Conservation (phyloP, 1,140 invertebrate species). For the Popillia japonica region DNA sequence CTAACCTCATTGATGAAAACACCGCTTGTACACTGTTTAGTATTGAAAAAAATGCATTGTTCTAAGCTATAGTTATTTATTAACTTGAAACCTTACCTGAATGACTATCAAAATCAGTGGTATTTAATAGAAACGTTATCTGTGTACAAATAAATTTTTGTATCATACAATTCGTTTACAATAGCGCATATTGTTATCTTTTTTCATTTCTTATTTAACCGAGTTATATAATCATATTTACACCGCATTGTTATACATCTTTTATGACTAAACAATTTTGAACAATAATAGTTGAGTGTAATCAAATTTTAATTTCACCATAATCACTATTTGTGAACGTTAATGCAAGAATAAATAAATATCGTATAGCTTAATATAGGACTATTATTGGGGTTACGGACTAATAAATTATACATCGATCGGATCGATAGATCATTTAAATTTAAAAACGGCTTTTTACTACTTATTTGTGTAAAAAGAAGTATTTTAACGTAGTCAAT, state of each 20-base stretch:
- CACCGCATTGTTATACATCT: slow-evolving; percentile 1
- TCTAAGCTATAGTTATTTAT: neutral
- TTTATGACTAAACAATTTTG: slow-evolving; percentile 12
- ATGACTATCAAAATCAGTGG: slow-evolving; percentile 25
- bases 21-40: slow-evolving; percentile 2
- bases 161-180: slow-evolving; percentile 18
- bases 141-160: neutral
- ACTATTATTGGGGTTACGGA: too few relatives aligned
- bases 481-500: too few relatives aligned
- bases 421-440: too few relatives aligned
- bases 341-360: too few relatives aligned
- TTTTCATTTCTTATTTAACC: slow-evolving; percentile 7
- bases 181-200: slow-evolving; percentile 17
- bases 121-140: slow-evolving; percentile 27
- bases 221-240: slow-evolving; percentile 22
- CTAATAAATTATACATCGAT: too few relatives aligned
- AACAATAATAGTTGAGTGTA: neutral
- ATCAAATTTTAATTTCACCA: neutral
- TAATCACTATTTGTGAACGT: too few relatives aligned
- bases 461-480: too few relatives aligned
- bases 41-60: neutral
- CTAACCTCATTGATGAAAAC: slow-evolving; percentile 38
- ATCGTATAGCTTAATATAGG: too few relatives aligned
- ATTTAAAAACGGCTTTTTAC: too few relatives aligned
- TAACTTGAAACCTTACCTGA: slow-evolving; percentile 29